Evolutionary conservation across 2,797 vertebrate genomes (phyloP).

Genomic region (Rhinatrema bivittatum): DNA sequence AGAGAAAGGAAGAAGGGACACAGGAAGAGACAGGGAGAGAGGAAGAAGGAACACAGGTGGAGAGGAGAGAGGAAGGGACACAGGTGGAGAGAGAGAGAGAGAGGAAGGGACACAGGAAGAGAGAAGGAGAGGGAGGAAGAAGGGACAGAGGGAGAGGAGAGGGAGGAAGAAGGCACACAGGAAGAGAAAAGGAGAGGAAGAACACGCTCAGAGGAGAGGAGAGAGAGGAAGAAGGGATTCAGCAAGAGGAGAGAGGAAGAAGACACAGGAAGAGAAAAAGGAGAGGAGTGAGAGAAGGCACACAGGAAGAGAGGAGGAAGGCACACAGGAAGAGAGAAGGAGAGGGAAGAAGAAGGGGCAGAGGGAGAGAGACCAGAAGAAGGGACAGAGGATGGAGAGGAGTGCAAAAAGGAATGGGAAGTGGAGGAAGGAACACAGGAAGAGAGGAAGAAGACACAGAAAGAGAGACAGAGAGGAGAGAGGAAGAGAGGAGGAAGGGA

Average conservation of each 20-base stretch:
- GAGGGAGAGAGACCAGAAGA: not conserved
- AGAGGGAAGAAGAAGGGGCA: conserved; percentile 24
- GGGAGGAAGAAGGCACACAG: no score
- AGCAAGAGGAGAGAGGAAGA: not conserved
- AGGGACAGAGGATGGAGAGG: not conserved
- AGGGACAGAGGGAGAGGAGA: no score
- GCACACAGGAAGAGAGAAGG: conserved; percentile 19
- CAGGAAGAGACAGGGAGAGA: no score
- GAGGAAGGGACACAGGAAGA: no score
- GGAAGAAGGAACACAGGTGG: no score
- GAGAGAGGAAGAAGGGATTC: not conserved
- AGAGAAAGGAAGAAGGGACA: no score
- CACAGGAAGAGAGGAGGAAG: not conserved
- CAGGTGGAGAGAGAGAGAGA: no score
- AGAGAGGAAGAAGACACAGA: not conserved
- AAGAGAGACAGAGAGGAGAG: not conserved
- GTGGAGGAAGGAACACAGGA: not conserved
- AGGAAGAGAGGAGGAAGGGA: not conserved
- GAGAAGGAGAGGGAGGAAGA: no score
- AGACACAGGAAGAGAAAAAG: not conserved
- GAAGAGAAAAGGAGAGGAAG: no score
- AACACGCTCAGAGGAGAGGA: not conserved
- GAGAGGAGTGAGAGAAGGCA: not conserved
- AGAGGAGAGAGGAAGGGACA: no score
- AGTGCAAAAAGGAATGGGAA: not conserved